Evolutionary conservation across 2,113 vertebrate genomes (phyloP), one percentile per base, ranked within the genome.

Genomic region (Paramormyrops kingsleyae): DNA sequence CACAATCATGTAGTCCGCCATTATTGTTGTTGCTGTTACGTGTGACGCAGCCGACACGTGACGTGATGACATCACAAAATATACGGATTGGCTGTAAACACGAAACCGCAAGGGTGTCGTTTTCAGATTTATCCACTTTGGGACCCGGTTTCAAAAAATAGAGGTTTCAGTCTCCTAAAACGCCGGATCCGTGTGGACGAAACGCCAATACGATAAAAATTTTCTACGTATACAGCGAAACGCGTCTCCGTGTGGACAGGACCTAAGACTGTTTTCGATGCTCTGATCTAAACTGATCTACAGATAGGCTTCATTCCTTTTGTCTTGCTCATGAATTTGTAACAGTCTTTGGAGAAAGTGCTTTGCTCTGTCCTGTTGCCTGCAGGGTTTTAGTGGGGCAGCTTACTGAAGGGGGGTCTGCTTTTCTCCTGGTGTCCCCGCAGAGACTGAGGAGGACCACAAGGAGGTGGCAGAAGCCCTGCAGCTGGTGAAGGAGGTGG

Each of bases 371-470:
- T 50, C 35, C 74, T 5, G 35, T 35, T 42, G 35, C 31, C 35
- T 80, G 35, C 39, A 39, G 74, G 70, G 4, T 39, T 80, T 80
- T 17, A 84, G 83, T 46, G 8, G 44, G 42, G 9, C 0, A 46
- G 44, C 8, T 24, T n/a, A 39, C 83, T 46, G 83, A 46, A 17
- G 10, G 39, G 52, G 21, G 24, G 27, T 3, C 35, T 8, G 13
- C 44, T 89, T 9, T 31, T 77, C 15, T 39, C n/a, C 85, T 0
- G 74, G 21, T 74, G 47, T 13, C 4, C 44, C 77, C 88, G 4
- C 94, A 99, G 99, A 98, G 93, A 96, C 94, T 0, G 97, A 97
- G 21, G 95, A 93, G 5, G 99, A 99, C 87, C 96, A 95, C 9
- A 92, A 95, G 4, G 97, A 97, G 59, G 93, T 99, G 91, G 94